Conservation (phyloP, 2,797 vertebrate species). For the Cirrhinus mrigala region DNA sequence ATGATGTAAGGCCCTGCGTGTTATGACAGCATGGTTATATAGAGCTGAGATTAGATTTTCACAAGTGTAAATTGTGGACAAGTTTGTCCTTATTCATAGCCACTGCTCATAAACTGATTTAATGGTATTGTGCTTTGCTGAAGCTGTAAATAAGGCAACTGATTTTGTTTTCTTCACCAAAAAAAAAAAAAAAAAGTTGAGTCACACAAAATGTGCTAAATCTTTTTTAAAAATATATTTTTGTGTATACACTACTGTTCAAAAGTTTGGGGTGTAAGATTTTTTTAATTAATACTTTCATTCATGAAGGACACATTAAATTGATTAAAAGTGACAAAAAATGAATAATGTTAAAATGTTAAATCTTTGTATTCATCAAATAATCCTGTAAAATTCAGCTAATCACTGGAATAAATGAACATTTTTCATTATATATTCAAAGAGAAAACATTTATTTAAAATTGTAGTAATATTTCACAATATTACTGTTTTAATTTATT, state of each 20-base stretch:
- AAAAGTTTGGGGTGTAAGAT: background rate
- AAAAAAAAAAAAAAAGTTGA: too few relatives aligned
- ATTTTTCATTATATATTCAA: too few relatives aligned
- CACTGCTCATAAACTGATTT: background rate
- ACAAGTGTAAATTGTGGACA: background rate
- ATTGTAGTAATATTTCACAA: too few relatives aligned
- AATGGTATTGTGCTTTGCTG: constrained; percentile 7
- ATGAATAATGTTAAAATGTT: background rate
- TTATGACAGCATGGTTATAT: constrained; percentile 7
- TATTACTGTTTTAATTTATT: too few relatives aligned
- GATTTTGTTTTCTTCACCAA: background rate
- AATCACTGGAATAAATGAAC: background rate
- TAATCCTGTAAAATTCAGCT: background rate
- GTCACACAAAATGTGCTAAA: too few relatives aligned
- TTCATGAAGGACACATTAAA: background rate
- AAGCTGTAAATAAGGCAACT: constrained; percentile 14
- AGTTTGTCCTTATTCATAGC: background rate
- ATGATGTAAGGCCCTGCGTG: background rate
- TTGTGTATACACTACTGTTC: background rate
- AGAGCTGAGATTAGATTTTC: background rate
- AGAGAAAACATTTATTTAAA: too few relatives aligned
- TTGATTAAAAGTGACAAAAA: background rate
- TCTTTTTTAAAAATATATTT: too few relatives aligned
- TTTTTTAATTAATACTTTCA: background rate
- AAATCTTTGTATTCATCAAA: background rate